These are phyloP conservation scores for Cottus gobio DNA, from an alignment of 2,113 vertebrate genomes.

Conservation along the genomic window DNA sequence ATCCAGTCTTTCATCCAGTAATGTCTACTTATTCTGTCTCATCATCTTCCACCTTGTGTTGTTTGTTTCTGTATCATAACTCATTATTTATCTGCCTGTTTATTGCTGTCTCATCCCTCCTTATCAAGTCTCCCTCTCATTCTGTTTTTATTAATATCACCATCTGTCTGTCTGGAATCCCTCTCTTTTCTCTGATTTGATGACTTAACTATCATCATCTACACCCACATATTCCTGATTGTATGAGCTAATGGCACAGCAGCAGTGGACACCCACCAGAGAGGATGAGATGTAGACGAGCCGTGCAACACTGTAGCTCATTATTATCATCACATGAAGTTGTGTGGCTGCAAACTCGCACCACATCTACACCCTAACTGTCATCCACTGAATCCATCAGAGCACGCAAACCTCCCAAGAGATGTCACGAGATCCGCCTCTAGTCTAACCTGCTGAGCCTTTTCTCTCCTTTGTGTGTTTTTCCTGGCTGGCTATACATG, in stretches of 20 bases:
- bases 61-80: conserved; percentile 38
- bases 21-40: background rate
- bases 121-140: conserved; percentile 28
- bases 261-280: conserved; percentile 42
- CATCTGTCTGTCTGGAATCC: conserved; percentile 58
- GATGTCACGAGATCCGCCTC: conserved; percentile 36
- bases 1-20: conserved; percentile 18
- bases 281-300: conserved; percentile 41
- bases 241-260: conserved; percentile 48
- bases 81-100: conserved; percentile 51
- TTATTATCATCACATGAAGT: conserved; percentile 45
- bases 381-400: conserved; percentile 17
- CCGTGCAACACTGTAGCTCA: conserved; percentile 17
- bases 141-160: conserved; percentile 58
- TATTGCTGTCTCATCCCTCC: conserved; percentile 46
- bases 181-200: conserved; percentile 45
- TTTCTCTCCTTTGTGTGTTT: background rate
- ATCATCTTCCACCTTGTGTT: conserved; percentile 11
- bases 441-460: conserved; percentile 23
- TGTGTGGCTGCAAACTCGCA: conserved; percentile 38
- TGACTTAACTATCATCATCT: conserved; percentile 37
- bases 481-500: conserved; percentile 33
- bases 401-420: conserved; percentile 32
- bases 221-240: conserved; percentile 56
- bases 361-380: conserved; percentile 10